Conservation (phyloP, 2,888 invertebrate genomes). For the Eupeodes luniger region DNA sequence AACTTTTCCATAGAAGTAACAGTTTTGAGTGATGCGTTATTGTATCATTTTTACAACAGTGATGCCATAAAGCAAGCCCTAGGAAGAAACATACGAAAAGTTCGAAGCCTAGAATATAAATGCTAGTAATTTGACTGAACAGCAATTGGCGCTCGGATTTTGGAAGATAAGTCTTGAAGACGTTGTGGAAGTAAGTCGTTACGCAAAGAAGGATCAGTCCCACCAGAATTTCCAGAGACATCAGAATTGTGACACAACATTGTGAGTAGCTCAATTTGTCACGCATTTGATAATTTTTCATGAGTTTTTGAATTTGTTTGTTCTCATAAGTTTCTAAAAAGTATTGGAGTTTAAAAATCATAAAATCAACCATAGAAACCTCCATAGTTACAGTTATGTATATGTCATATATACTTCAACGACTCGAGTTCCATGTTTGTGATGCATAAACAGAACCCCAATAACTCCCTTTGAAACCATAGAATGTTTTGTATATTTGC, state of each 20-base stretch:
- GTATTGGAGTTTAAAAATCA: neutral
- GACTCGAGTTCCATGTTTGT: neutral
- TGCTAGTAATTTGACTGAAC: constrained; percentile 78
- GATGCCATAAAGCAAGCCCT: constrained; percentile 80
- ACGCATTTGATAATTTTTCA: constrained; percentile 56
- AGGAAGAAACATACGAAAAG: constrained; percentile 78
- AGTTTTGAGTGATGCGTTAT: constrained; percentile 18
- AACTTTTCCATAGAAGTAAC: constrained; percentile 79
- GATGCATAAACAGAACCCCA: neutral
- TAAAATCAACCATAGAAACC: neutral
- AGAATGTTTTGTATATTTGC: neutral
- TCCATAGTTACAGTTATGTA: neutral
- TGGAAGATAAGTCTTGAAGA: constrained; percentile 78
- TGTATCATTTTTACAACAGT: constrained; percentile 78
- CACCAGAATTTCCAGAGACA: constrained; percentile 77
- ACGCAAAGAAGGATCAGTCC: constrained; percentile 79
- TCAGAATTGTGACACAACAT: constrained; percentile 36
- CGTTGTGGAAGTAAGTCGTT: constrained; percentile 78
- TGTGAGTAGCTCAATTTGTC: constrained; percentile 38
- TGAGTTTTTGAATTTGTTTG: constrained; percentile 11
- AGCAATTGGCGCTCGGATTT: constrained; percentile 78
- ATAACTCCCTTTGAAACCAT: neutral
- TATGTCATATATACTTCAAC: neutral
- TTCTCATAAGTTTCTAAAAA: neutral
- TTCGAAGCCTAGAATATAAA: constrained; percentile 79